A percentile compares a stretch with the other conserved stretches of the same genome.
Conservation (phyloP, 2,113 vertebrate species). For the Caranx melampygus region DNA sequence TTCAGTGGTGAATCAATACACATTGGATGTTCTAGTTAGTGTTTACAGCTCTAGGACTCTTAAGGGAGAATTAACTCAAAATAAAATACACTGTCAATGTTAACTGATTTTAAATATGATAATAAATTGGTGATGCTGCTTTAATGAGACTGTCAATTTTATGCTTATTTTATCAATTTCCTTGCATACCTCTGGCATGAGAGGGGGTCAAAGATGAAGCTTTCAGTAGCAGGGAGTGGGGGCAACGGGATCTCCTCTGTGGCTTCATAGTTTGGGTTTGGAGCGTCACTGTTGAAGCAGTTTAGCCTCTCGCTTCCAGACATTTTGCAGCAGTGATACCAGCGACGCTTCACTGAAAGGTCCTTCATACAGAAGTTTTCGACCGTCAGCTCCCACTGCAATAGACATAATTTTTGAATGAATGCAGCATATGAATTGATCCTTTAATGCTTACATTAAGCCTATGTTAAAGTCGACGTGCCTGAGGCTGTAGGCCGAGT, state of each 20-base stretch:
- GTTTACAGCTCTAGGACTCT: too few relatives aligned
- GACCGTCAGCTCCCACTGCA: constrained; percentile 79
- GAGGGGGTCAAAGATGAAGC: constrained; percentile 72
- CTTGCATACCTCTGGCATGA: constrained; percentile 70
- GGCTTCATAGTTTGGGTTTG: constrained; percentile 70
- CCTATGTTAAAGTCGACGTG: not conserved
- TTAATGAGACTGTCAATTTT: not conserved
- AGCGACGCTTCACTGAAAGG: constrained; percentile 67
- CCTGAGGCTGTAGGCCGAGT: not conserved
- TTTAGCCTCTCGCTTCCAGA: not conserved
- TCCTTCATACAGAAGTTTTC: constrained; percentile 74
- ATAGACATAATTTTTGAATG: not conserved
- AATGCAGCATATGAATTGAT: constrained; percentile 2
- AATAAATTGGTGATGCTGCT: not conserved
- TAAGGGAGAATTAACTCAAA: not conserved
- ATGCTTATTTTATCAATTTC: not conserved
- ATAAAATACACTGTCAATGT: not conserved
- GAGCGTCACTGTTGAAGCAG: constrained; percentile 74
- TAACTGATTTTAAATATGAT: not conserved
- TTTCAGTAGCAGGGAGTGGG: not conserved
- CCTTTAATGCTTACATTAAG: not conserved
- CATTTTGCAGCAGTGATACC: constrained; percentile 75
- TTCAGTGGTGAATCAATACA: too few relatives aligned
- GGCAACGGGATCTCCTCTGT: constrained; percentile 21
- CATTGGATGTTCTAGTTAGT: too few relatives aligned